phyloP scores from a whole-genome alignment of 1,140 invertebrate genomes.

The Drosophila subpulchrella region DNA sequence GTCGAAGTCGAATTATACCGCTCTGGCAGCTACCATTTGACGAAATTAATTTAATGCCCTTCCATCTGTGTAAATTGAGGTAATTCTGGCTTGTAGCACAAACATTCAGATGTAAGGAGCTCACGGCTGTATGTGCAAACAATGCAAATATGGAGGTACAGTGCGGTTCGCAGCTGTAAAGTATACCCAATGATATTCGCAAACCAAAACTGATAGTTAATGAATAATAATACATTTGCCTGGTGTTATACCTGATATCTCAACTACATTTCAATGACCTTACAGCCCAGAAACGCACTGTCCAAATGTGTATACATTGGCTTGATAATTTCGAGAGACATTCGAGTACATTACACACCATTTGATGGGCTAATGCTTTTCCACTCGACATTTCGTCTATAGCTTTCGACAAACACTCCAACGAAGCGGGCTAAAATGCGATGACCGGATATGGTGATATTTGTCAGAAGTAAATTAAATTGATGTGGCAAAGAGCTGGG shows the following conservation, averaged over 20 bases:
- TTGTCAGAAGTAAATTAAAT: conserved; percentile 64
- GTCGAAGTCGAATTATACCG: not conserved
- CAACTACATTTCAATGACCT: not conserved
- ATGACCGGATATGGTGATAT: conserved; percentile 40
- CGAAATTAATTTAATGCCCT: conserved; percentile 38
- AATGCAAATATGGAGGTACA: conserved; percentile 8
- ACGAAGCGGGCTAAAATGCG: not conserved
- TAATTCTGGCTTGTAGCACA: conserved; percentile 16
- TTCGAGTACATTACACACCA: conserved; percentile 46
- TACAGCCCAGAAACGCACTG: conserved; percentile 4
- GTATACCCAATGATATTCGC: not conserved
- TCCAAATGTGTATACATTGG: conserved; percentile 16
- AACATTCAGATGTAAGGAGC: conserved; percentile 16
- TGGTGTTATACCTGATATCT: too few relatives aligned
- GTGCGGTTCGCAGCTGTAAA: not conserved
- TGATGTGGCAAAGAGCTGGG: conserved; percentile 37
- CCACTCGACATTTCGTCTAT: conserved; percentile 46
- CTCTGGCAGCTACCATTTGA: conserved; percentile 13
- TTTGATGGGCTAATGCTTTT: conserved; percentile 52
- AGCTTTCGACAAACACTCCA: conserved; percentile 40
- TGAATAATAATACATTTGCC: not conserved
- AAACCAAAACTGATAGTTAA: not conserved
- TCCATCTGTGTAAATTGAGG: conserved; percentile 34
- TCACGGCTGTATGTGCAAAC: conserved; percentile 6
- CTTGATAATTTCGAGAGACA: conserved; percentile 36